phyloP scores from a whole-genome alignment of 1,140 invertebrate genomes.

The Geopemphigus sp. region DNA sequence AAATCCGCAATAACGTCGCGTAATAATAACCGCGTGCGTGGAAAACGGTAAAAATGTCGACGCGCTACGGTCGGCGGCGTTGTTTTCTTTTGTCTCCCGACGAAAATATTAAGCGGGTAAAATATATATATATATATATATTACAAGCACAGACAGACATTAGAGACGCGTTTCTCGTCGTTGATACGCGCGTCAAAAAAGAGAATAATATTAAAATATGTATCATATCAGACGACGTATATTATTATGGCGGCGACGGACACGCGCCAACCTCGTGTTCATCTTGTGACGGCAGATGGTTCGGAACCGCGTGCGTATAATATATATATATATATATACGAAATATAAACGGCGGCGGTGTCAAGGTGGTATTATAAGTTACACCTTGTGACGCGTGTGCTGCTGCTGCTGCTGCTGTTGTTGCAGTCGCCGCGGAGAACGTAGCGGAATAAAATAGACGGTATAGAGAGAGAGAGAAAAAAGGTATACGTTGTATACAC shows the following conservation, averaged over 20 bases:
- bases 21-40: too few species aligned
- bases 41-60: too few species aligned
- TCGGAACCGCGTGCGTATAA: background rate
- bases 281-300: background rate
- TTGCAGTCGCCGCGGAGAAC: too few species aligned
- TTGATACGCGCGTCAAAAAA: background rate
- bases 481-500: background rate
- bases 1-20: too few species aligned
- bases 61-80: too few species aligned
- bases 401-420: too few species aligned
- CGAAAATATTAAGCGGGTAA: too few species aligned
- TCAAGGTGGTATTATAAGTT: conserved; percentile 36
- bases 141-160: background rate
- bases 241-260: conserved; percentile 2
- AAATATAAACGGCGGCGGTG: background rate
- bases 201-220: background rate
- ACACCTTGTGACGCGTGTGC: conserved; percentile 4
- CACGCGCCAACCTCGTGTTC: conserved; percentile 15
- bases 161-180: background rate
- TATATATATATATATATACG: background rate
- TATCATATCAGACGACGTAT: background rate
- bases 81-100: background rate
- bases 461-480: conserved; percentile 46
- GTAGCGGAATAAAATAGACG: background rate
- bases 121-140: too few species aligned